Base-by-base conservation (phyloP, 2,113 vertebrate species). In the Ageneiosus marmoratus region DNA sequence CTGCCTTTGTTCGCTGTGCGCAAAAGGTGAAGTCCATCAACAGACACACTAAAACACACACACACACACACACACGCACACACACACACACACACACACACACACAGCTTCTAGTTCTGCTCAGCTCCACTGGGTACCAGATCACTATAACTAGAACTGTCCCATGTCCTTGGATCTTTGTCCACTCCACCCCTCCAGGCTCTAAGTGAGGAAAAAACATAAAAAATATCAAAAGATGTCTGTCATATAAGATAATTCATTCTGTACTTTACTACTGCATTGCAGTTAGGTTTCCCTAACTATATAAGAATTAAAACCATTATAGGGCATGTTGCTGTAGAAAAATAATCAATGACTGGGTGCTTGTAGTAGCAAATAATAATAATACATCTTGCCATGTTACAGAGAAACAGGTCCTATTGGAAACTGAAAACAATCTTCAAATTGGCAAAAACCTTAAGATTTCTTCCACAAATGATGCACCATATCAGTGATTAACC, bases 21-120 rank as follows among this genome's bases (percentile, higher is more conserved):
- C 92, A 93, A 91, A n/a, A 92, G 94, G 93, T 95, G 93, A 94
- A 93, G 91, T 91, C 88, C 86, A 85, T 93, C 94, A 92, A 92
- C 91, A 77, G 76, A 62, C n/a, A 78, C 62, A 53, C 20, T n/a
- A n/a, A n/a, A n/a, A 75, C 48, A 80, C 78, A 58, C 56, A 84
- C 76, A 34, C 86, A 88, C 91, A 77, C 80, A 62, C n/a, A 78
- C 62, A 53, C 20, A 75, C 48, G 75, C 78, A 58, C 56, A 84
- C 76, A 34, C 86, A 88, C 37, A 41, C 91, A 77, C 80, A 62
- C n/a, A 78, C 62, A 53, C 20, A 75, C 48, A 80, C 78, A 58
- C 56, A 84, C 76, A 34, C 86, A 88, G 89, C 89, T 92, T 88
- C n/a, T 84, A 90, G 89, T 93, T 88, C 89, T 87, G 92, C 91